phyloP scores from a whole-genome alignment of 2,797 vertebrate species.

The Pseudocheirus occidentalis region DNA sequence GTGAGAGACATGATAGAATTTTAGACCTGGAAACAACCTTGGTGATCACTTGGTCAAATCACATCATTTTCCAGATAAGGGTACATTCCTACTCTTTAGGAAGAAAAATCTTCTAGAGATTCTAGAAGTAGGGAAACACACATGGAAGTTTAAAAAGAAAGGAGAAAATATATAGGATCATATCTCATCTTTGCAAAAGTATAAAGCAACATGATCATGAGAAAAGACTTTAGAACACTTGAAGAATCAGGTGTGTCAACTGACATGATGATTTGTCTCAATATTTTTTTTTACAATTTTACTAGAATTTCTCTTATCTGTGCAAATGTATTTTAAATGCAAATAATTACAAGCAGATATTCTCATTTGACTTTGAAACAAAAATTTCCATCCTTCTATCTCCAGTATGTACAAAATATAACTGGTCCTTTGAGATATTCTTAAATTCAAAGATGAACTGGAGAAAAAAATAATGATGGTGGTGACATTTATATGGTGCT shows the following conservation, averaged over 20 bases:
- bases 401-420: background rate
- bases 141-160: background rate
- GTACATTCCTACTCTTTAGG: background rate
- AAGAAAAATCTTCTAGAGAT: background rate
- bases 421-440: background rate
- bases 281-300: background rate
- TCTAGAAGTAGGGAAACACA: background rate
- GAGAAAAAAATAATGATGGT: too few species aligned
- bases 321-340: background rate
- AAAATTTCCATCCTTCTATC: background rate
- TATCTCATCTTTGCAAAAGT: background rate
- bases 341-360: background rate
- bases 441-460: background rate
- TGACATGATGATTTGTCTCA: background rate
- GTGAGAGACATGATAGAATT: background rate
- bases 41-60: background rate
- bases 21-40: background rate
- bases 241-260: background rate
- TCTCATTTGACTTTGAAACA: background rate
- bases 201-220: background rate
- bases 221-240: background rate
- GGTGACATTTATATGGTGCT: too few species aligned
- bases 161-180: background rate
- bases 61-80: background rate
- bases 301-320: background rate